Percentiles rank a stretch among this genome's conserved stretches.
These are phyloP conservation scores for Stichodactyla helianthus DNA, from an alignment of 64 coral and sea anemone species.

Conservation along the genomic window DNA sequence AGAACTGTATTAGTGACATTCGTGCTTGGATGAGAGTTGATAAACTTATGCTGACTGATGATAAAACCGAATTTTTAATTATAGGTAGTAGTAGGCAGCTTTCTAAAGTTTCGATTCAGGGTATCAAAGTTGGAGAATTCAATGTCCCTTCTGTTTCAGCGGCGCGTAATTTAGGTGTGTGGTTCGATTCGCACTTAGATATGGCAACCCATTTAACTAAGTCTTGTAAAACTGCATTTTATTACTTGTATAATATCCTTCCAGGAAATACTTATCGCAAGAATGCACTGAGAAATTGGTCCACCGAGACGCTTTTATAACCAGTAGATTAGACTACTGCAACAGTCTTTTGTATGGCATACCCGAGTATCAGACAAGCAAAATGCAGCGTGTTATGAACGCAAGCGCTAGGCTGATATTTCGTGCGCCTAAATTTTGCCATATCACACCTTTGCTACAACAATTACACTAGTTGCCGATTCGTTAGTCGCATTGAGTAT, in stretches of 20 bases:
- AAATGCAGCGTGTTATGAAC: no score
- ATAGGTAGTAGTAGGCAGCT: constrained; percentile 12
- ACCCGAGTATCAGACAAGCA: background rate
- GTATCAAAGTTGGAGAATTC: constrained; percentile 16
- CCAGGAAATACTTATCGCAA: background rate
- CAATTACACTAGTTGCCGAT: constrained; percentile 54
- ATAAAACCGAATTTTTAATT: constrained; percentile 7
- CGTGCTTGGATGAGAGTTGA: constrained; percentile 17
- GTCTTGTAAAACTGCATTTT: constrained; percentile 28
- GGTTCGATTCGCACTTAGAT: constrained; percentile 25
- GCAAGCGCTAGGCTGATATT: constrained; percentile 27
- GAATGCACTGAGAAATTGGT: background rate
- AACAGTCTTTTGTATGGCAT: no score
- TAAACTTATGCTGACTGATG: constrained; percentile 8
- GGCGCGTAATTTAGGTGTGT: constrained; percentile 18
- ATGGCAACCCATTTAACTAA: constrained; percentile 21
- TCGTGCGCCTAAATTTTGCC: constrained; percentile 29
- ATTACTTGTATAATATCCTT: background rate
- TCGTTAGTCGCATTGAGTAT: constrained; percentile 34
- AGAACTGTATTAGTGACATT: constrained; percentile 48
- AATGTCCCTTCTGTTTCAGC: background rate
- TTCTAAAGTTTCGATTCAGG: background rate
- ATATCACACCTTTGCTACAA: constrained; percentile 49
- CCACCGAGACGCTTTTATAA: background rate
- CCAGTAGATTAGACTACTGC: background rate